phyloP scores from a whole-genome alignment of 2,113 vertebrate species.

The Prolemur simus region DNA sequence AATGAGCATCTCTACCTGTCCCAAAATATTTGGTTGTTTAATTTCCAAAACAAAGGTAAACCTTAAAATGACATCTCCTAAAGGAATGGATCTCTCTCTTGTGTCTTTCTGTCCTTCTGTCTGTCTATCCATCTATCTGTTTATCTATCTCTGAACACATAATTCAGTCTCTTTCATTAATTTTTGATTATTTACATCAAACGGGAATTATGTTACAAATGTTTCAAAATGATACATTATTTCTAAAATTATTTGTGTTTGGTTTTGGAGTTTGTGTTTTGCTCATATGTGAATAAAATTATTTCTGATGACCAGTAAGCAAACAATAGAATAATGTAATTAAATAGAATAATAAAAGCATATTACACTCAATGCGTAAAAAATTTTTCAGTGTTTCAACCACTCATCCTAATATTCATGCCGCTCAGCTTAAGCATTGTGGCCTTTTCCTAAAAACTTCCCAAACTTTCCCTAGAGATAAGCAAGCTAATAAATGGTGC shows the following conservation, averaged over 20 bases:
- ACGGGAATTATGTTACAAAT: background rate
- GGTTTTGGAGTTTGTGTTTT: background rate
- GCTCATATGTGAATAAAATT: background rate
- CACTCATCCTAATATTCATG: background rate
- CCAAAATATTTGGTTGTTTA: constrained; percentile 25
- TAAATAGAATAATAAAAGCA: background rate
- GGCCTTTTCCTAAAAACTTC: background rate
- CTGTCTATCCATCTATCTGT: background rate
- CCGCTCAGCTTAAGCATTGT: background rate
- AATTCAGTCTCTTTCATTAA: background rate
- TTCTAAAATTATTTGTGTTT: background rate
- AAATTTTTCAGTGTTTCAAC: background rate
- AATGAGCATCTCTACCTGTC: background rate
- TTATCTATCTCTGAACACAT: background rate
- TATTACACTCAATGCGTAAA: background rate
- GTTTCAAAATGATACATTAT: background rate
- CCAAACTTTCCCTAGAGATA: background rate
- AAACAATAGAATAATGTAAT: background rate
- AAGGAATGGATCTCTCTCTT: background rate
- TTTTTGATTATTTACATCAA: background rate
- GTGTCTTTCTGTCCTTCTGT: background rate
- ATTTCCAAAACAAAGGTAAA: constrained; percentile 25
- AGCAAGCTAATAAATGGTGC: background rate
- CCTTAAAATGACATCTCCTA: background rate
- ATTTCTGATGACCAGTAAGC: background rate